A percentile compares a stretch with the other conserved stretches of the same genome.
Evolutionary conservation across 2,797 vertebrate genomes (phyloP).

Genomic region (Peromyscus aztecus): DNA sequence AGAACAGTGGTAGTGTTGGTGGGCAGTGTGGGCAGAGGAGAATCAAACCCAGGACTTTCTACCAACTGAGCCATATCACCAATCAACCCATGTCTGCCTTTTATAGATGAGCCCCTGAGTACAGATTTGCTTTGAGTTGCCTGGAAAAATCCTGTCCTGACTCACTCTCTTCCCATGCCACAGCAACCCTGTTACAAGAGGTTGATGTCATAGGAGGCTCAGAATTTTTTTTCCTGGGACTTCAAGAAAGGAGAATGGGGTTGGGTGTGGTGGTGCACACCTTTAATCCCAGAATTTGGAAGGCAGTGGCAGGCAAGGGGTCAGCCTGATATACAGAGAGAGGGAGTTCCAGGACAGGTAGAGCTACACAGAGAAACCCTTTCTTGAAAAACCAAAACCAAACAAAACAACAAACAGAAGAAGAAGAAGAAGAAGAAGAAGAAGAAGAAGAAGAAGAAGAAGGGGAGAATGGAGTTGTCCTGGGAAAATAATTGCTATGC

Average conservation of each 20-base stretch:
- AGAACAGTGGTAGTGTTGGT: too few species aligned
- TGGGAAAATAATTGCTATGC: background rate
- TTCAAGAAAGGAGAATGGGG: background rate
- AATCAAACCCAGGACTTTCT: background rate
- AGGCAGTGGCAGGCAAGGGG: background rate
- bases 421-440: too few species aligned
- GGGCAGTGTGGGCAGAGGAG: background rate
- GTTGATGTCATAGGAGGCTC: background rate
- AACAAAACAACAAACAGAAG: background rate
- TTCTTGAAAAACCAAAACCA: background rate
- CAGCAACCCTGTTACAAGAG: background rate
- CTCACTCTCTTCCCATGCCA: background rate
- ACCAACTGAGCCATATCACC: background rate
- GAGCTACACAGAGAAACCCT: background rate
- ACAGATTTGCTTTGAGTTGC: background rate
- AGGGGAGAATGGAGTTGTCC: background rate
- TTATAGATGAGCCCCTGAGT: background rate
- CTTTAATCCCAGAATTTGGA: background rate
- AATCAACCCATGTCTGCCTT: background rate
- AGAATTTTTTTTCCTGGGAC: background rate
- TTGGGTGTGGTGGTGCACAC: background rate
- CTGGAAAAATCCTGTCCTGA: background rate
- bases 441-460: too few species aligned
- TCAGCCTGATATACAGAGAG: background rate
- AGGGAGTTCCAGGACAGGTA: background rate